phyloP scores from a whole-genome alignment of 2,797 vertebrate species.

The Picus viridis region DNA sequence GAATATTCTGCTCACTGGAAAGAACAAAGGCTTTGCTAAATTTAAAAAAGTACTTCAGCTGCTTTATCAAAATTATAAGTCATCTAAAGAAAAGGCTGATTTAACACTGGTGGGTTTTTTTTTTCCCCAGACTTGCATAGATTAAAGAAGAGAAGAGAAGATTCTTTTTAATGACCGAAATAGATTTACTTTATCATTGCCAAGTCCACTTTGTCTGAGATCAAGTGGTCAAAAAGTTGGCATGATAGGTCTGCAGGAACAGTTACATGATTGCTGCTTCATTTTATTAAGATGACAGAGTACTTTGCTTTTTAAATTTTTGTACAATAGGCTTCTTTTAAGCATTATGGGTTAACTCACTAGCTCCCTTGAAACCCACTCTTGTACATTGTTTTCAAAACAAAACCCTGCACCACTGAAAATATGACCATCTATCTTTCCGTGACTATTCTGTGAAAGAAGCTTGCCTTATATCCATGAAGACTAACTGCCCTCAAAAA shows the following conservation, averaged over 20 bases:
- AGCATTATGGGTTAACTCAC: not conserved
- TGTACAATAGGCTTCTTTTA: not conserved
- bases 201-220: not conserved
- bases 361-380: not conserved
- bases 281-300: not conserved
- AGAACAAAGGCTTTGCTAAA: constrained; percentile 52
- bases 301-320: not conserved
- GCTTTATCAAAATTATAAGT: constrained; percentile 29
- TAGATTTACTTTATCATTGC: not conserved
- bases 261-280: not conserved
- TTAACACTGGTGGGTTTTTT: accelerated
- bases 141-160: not conserved
- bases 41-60: constrained; percentile 2
- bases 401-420: not conserved
- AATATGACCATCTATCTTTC: not conserved
- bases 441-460: not conserved
- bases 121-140: not conserved
- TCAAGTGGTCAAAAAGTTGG: not conserved
- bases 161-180: not conserved
- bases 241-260: not conserved
- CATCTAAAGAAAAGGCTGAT: constrained; percentile 17
- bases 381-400: not conserved
- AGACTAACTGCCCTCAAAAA: not conserved
- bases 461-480: not conserved
- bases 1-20: not conserved